Percentiles rank a stretch among this genome's conserved stretches.
These are phyloP conservation scores for Drosophila kanapiae DNA, from an alignment of 1,140 invertebrate genomes.

Conservation along the genomic window DNA sequence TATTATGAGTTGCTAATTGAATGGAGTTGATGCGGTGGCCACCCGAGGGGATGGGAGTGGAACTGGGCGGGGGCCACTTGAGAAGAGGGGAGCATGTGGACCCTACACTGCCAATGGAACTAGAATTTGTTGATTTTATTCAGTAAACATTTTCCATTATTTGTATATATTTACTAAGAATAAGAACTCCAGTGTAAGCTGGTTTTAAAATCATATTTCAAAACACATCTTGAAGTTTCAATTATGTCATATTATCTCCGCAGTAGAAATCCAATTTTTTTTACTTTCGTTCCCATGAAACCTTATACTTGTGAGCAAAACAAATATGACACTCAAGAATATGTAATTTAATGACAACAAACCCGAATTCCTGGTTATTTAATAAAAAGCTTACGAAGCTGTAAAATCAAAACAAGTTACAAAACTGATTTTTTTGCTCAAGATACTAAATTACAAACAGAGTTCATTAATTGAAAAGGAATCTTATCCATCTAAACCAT, in stretches of 20 bases:
- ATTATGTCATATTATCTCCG: not conserved
- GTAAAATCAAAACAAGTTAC: not conserved
- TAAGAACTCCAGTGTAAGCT: not conserved
- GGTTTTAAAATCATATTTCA: not conserved
- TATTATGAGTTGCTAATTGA: conserved; percentile 84
- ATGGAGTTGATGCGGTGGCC: conserved; percentile 66
- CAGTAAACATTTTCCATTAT: not conserved
- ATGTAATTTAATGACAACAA: not conserved
- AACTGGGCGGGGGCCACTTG: not conserved
- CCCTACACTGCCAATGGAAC: conserved; percentile 4
- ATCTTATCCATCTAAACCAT: no score
- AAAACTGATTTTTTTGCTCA: not conserved
- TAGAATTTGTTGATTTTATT: not conserved
- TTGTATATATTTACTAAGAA: not conserved
- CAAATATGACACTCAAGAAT: conserved; percentile 12
- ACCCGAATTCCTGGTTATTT: not conserved
- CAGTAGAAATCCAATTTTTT: not conserved
- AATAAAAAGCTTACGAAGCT: not conserved
- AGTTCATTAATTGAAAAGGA: not conserved
- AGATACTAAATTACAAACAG: no score
- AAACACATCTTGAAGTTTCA: no score
- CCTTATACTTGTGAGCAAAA: not conserved
- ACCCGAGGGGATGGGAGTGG: not conserved
- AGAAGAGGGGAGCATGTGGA: conserved; percentile 8
- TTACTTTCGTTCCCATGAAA: not conserved